Percentiles rank a stretch among this genome's conserved stretches.
Conservation (phyloP, 2,113 vertebrate genomes). For the Oreotrochilus melanogaster region DNA sequence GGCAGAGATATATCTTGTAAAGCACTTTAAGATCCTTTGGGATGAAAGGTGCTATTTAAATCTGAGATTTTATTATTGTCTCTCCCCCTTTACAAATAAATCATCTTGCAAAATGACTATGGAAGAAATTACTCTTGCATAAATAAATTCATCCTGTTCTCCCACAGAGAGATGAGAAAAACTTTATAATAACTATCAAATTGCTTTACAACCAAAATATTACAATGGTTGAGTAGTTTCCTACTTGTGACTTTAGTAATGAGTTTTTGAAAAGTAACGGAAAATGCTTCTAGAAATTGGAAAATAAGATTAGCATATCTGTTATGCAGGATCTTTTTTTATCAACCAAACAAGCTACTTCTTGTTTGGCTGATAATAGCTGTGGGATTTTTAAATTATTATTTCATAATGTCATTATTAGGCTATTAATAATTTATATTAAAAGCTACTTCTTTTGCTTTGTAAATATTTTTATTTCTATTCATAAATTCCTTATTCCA, state of each 20-base stretch:
- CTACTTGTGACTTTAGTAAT: slow-evolving; percentile 64
- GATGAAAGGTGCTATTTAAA: slow-evolving; percentile 47
- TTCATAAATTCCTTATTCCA: slow-evolving; percentile 55
- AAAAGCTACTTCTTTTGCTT: slow-evolving; percentile 45
- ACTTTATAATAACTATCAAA: slow-evolving; percentile 65
- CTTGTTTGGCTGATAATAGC: slow-evolving; percentile 47
- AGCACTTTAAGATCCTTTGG: slow-evolving; percentile 2
- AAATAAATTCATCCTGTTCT: slow-evolving; percentile 61
- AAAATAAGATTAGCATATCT: slow-evolving; percentile 52
- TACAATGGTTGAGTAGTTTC: slow-evolving; percentile 38
- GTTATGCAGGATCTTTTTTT: slow-evolving; percentile 36
- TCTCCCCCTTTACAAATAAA: slow-evolving; percentile 58
- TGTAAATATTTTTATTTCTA: slow-evolving; percentile 68
- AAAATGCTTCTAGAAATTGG: slow-evolving; percentile 59
- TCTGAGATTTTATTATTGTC: slow-evolving; percentile 53
- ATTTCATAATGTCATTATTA: slow-evolving; percentile 75
- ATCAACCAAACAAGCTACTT: slow-evolving; percentile 25
- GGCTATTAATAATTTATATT: slow-evolving; percentile 71
- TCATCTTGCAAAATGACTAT: slow-evolving; percentile 39
- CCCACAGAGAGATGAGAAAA: slow-evolving; percentile 50
- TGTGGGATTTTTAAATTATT: slow-evolving; percentile 71
- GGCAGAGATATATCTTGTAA: background rate
- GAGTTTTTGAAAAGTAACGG: slow-evolving; percentile 71
- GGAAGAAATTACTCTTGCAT: slow-evolving; percentile 54
- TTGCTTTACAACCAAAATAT: slow-evolving; percentile 71